Evolutionary conservation across 2,888 invertebrate species (phyloP), one percentile per base, ranked within the genome.

Genomic region (Drosophila neonasuta): DNA sequence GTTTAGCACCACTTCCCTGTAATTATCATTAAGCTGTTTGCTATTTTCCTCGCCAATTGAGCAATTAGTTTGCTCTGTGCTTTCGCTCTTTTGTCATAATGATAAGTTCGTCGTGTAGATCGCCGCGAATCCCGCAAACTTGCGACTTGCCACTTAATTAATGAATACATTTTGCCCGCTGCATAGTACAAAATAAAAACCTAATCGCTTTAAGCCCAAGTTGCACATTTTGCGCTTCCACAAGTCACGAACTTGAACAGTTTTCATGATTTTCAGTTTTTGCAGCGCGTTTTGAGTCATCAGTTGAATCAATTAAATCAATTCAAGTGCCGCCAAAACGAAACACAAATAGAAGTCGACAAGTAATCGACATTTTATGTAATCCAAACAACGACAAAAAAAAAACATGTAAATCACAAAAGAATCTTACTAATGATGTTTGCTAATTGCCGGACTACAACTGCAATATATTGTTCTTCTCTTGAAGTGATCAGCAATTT

Each of bases 51-150:
- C 51, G 56, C 52, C 74, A 81, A 76, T 82, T 82, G 77, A 77
- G 77, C 83, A 85, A 82, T 77, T 82, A 68, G 77, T 79, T 84
- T 59, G 46, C 58, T 48, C 29, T 54, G 34, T 58, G 67, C 54
- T 59, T 49, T 64, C 32, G 54, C 48, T 52, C 54, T 34, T 36
- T 36, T 74, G 74, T 71, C 72, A 68, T 74, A 74, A 71, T 76
- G 68, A 61, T 54, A 66, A 66, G 44, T 69, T 48, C 56, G 54
- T 6, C 36, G 24, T 58, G 41, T 41, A 41, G 39, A 41, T 29
- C 56, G 54, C 44, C 51, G 30, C 50, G 34, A 56, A 44, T 59
- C 29, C 54, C 65, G 48, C 61, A 76, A 41, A 73, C 17, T 20
- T 20, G 17, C 17, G 17, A 73, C 62, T 51, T 30, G 52, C 44